Base-by-base conservation (phyloP, 2,888 invertebrate genomes). In the Aleiodes testaceus region DNA sequence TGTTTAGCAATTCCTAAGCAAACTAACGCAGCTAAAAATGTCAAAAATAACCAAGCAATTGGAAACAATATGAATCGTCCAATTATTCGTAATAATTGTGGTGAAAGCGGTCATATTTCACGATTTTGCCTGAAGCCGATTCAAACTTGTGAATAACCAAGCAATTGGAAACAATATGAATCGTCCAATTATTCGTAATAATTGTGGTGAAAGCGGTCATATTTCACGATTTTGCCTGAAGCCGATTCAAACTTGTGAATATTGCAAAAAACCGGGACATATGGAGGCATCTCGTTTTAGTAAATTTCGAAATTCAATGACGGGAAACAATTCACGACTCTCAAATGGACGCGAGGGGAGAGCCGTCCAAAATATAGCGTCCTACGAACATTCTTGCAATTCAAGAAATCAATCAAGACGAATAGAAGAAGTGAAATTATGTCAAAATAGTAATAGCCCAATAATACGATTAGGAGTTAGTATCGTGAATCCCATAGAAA, bases 191-290 rank as follows among this genome's bases (percentile, higher is more conserved):
- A 9, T 42, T 61, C 44, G 42, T 61, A 20, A 42, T 18, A 20
- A 61, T 26, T 18, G 5, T 18, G 44, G 42, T 7, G 18, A 44
- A 30, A 42, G 0, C 1, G 18, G 12, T 44, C 18, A 61, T 18
- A 61, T 68, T 9, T 68, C 61, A 20, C 65, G 65, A 18, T n/a
- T 16, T n/a, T 30, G 26, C 36, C 0, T 3, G 2, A 47, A 66
- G 16, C 59, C 66, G 14, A 7, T 1, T 4, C 1, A 5, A 22
- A 42, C n/a, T n/a, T 74, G 72, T 18, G 52, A 74, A 45, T 67
- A 26, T 36, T 72, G 72, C 30, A 66, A 70, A n/a, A 72, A 65
- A 30, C 14, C 3, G 0, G 72, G 74, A 5, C 74, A 74, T 44
- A 22, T 18, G 1, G 68, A 47, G 14, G 20, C 1, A 7, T 11